Base-by-base conservation (phyloP, 92 coral and sea anemone species). In the Palythoa grandiflora region DNA sequence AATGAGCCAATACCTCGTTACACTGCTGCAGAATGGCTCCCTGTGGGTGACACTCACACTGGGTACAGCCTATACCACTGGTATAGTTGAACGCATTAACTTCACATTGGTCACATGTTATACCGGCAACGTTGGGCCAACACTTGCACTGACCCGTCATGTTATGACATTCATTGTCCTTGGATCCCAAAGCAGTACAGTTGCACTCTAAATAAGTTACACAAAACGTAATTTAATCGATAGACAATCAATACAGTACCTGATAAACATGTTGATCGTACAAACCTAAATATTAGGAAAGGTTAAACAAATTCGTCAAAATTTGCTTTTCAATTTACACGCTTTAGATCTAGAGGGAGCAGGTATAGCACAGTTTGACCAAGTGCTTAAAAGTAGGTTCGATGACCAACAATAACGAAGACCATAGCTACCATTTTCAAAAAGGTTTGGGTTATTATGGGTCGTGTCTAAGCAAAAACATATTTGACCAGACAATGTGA, bases 141-240 rank as follows among this genome's bases (percentile, higher is more conserved):
- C 99, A 97, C 47, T 20, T 66, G 84, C 99, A 97, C 57, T 79
- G 86, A 39, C 99, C 99, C 39, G 93, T 94, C 38, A 86, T 17
- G 38, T 91, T 91, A 50, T 97, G 84, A 70, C 99, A 97, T 57
- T 60, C 86, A 72, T 89, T 89, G 21, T 88, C 52, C 10, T 68
- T 71, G 7, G 97, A 93, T 38, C 99, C 99, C 5, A 77, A 60
- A 9, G 73, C 54, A 16, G 94, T 79, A 75, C 99, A 97, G 73
- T 91, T 94, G 79, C 99, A 97, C 17, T 76, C 99, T 97, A 44
- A 12, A 44, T 65, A 35, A 21, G 13, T n/a, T 19, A 28, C 28
- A 66, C 10, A 14, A 54, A 61, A 16, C 35, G 37, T 5, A 44
- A 35, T 3, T 17, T 54, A 8, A 16, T 28, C 28, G 28, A 16